Percentiles rank a stretch among this genome's conserved stretches.
These are phyloP conservation scores for Ichneumoninae sp. DNA, from an alignment of 2,888 invertebrate genomes.

Conservation along the genomic window DNA sequence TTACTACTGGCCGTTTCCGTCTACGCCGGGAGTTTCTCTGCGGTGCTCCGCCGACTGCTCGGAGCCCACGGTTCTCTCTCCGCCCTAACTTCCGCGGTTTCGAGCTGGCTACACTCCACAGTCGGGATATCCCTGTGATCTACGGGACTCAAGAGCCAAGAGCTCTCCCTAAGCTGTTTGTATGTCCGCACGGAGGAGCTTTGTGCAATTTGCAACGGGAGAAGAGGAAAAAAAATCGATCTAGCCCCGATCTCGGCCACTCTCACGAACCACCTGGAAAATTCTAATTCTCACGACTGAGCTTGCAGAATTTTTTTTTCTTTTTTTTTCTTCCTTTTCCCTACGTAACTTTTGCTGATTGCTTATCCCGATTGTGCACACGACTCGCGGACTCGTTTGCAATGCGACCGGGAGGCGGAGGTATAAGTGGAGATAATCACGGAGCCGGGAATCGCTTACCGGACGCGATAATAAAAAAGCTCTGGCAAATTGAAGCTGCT, in stretches of 20 bases:
- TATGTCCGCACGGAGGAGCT: not conserved
- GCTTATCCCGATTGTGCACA: constrained; percentile 30
- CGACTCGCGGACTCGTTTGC: constrained; percentile 30
- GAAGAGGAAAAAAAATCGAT: not conserved
- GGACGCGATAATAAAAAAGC: not conserved
- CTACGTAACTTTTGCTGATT: constrained; percentile 20
- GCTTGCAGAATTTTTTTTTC: not conserved
- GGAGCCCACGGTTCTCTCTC: not conserved
- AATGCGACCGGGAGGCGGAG: not conserved
- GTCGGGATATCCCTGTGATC: not conserved
- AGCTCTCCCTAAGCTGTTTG: not conserved
- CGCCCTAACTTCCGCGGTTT: not conserved
- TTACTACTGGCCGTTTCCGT: constrained; percentile 4
- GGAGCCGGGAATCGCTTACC: not conserved
- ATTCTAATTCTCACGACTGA: not conserved
- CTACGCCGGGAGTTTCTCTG: not conserved
- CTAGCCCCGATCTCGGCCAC: not conserved
- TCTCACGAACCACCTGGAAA: not conserved
- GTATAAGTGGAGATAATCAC: constrained; percentile 30
- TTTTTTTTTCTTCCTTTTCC: constrained; percentile 5
- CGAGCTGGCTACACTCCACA: not conserved
- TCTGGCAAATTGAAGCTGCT: not conserved
- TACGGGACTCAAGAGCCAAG: not conserved
- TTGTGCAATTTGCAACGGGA: not conserved
- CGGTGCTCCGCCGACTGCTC: not conserved